Conservation (phyloP, 2,113 vertebrate genomes). For the Barbus barbus region DNA sequence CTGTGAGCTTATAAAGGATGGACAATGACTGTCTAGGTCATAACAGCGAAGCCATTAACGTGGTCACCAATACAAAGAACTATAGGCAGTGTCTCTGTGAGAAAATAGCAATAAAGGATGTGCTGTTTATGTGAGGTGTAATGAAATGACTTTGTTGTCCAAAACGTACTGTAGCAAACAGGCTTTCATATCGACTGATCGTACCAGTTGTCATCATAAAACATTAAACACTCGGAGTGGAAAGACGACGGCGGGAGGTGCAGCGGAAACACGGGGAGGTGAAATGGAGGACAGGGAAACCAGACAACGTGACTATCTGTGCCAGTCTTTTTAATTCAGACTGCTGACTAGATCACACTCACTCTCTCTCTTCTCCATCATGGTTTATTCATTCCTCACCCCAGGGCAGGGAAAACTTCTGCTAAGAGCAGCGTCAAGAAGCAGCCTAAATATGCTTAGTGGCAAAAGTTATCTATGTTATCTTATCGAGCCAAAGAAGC, state of each 20-base stretch:
- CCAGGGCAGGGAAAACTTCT: slow-evolving; percentile 37
- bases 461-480: not conserved
- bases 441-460: not conserved
- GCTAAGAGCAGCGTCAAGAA: not conserved
- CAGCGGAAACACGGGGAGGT: slow-evolving; percentile 27
- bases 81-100: not conserved
- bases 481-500: not conserved
- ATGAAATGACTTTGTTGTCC: not conserved
- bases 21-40: not conserved
- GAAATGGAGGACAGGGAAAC: slow-evolving; percentile 34
- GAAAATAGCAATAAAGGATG: not conserved
- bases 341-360: not conserved
- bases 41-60: not conserved
- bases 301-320: slow-evolving; percentile 39
- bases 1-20: slow-evolving; percentile 12
- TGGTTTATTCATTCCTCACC: slow-evolving; percentile 63
- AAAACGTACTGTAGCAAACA: not conserved
- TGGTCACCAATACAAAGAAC: not conserved
- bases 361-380: slow-evolving; percentile 40
- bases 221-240: not conserved
- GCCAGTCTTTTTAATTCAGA: not conserved
- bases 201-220: not conserved
- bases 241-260: not conserved
- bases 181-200: not conserved
- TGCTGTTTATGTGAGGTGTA: not conserved